Evolutionary conservation across 2,888 invertebrate species (phyloP), one percentile per base, ranked within the genome.

Genomic region (Acleris cristana): DNA sequence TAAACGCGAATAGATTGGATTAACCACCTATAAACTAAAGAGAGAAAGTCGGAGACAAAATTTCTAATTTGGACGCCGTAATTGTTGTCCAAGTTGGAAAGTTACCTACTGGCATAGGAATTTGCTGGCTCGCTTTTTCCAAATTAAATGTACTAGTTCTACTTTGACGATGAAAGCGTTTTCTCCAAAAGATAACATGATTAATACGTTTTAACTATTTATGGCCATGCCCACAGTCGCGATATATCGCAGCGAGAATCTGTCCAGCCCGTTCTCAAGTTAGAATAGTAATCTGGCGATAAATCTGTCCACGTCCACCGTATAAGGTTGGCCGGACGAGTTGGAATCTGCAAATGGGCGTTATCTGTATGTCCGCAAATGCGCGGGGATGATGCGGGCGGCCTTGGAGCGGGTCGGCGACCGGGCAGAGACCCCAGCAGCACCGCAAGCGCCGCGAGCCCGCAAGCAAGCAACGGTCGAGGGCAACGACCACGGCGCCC

Each of bases 361-460:
- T 83, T 89, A 88, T 88, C 85, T 84, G 72, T 74, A 70, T 79
- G 79, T 82, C 82, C 81, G 84, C 83, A 79, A 83, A 81, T 79
- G 80, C 73, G 88, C 86, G 86, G 89, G 90, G 90, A 87, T 90
- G 90, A 89, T 90, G 90, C 89, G 89, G 89, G 86, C 88, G 91
- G 90, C 92, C 92, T 92, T 92, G 91, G 83, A 74, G 73, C 87
- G 87, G 92, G 91, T 92, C 92, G 91, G 83, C 88, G 92, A 92
- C 92, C 92, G 92, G 92, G 80, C 91, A 90, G 89, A 91, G 91
- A 92, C 92, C 92, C 84, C 85, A 87, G 80, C 89, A 90, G 88
- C 91, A 89, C 90, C 86, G 86, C 87, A 84, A 75, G 76, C 74
- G 48, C 40, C 76, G 78, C 77, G 76, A 75, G 76, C 76, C 79